Conservation (phyloP, 2,113 vertebrate species). For the Plectropomus leopardus region DNA sequence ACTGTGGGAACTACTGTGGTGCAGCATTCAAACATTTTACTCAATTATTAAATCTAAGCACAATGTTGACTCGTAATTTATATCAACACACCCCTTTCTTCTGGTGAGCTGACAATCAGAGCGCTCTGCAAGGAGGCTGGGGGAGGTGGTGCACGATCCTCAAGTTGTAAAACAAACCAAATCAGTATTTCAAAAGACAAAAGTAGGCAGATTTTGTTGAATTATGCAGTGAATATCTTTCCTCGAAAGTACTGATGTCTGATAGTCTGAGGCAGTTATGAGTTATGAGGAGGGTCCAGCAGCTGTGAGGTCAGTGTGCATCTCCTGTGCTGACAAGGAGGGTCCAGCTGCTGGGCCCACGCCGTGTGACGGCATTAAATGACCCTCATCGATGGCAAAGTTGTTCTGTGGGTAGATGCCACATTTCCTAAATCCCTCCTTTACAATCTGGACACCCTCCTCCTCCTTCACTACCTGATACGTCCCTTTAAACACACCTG, state of each 20-base stretch:
- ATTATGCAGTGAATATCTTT: conserved; percentile 27
- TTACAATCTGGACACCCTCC: conserved; percentile 69
- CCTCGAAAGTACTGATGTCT: not conserved
- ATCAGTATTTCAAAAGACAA: conserved; percentile 31
- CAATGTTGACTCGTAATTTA: conserved; percentile 30
- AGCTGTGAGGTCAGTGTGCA: conserved; percentile 42
- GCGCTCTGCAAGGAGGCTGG: conserved; percentile 22
- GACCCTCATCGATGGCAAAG: conserved; percentile 43
- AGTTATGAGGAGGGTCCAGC: conserved; percentile 52
- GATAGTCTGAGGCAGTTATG: conserved; percentile 6
- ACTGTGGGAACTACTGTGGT: not conserved
- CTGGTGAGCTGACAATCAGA: conserved; percentile 25
- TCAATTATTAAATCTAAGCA: conserved; percentile 25
- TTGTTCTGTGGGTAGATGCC: conserved; percentile 71
- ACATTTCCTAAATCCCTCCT: conserved; percentile 75
- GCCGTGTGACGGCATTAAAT: conserved; percentile 50
- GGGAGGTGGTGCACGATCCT: conserved; percentile 5
- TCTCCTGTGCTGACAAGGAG: conserved; percentile 35
- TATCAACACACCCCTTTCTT: conserved; percentile 7
- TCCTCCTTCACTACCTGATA: conserved; percentile 71
- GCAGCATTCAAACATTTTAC: conserved; percentile 25
- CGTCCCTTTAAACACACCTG: conserved; percentile 66
- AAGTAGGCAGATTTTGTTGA: conserved; percentile 19
- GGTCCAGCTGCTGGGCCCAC: conserved; percentile 28
- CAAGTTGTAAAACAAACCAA: not conserved